A percentile compares a stretch with the other conserved stretches of the same genome.
Evolutionary conservation across 2,113 vertebrate species (phyloP).

Genomic region (Girardinichthys multiradiatus): DNA sequence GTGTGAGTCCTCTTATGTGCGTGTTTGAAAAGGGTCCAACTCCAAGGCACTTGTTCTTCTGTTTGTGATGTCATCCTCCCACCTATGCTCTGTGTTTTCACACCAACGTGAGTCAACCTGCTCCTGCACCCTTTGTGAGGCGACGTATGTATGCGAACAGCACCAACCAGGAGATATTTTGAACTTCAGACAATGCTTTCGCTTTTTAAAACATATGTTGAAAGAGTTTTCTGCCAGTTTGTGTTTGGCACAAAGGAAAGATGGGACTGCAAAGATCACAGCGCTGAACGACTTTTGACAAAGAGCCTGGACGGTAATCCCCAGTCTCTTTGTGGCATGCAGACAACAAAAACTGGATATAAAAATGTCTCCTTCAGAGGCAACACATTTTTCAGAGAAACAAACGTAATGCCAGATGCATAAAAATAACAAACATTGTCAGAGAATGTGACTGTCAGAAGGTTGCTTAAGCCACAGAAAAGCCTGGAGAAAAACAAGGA

Average conservation of each 20-base stretch:
- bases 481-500: background rate
- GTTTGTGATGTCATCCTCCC: constrained; percentile 82
- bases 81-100: constrained; percentile 75
- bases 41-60: constrained; percentile 72
- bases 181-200: constrained; percentile 37
- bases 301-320: constrained; percentile 26
- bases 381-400: background rate
- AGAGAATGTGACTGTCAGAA: background rate
- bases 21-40: constrained; percentile 57
- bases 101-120: constrained; percentile 76
- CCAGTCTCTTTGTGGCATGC: constrained; percentile 14
- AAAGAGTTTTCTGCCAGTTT: constrained; percentile 41
- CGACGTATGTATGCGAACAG: constrained; percentile 34
- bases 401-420: constrained; percentile 17
- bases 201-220: constrained; percentile 31
- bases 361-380: background rate
- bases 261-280: constrained; percentile 25
- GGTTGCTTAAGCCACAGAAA: background rate
- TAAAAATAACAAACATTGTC: constrained; percentile 6
- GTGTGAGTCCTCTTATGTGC: constrained; percentile 31
- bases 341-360: constrained; percentile 4
- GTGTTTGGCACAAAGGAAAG: constrained; percentile 31
- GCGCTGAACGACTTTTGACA: constrained; percentile 27
- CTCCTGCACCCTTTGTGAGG: constrained; percentile 47
- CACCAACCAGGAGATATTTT: constrained; percentile 45